phyloP scores from a whole-genome alignment of 1,140 invertebrate species.

The Caerostris extrusa region DNA sequence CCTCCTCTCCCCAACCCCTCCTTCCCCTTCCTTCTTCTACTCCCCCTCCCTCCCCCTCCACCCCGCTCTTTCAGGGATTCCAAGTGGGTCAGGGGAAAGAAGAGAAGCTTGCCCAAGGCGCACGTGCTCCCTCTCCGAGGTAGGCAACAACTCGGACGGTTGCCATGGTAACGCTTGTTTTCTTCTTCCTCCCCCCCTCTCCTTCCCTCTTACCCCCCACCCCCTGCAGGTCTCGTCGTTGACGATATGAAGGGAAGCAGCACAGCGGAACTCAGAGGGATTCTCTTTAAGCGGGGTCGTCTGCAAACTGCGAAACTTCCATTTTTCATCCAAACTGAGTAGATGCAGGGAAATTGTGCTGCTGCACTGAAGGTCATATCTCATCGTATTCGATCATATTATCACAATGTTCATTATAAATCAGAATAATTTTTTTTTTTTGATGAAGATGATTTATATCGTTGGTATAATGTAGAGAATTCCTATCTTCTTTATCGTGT shows the following conservation, averaged over 20 bases:
- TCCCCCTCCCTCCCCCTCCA: neutral
- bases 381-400: too few relatives aligned
- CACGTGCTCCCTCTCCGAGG: constrained; percentile 64
- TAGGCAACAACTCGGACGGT: constrained; percentile 74
- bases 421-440: too few relatives aligned
- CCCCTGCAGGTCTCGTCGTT: constrained; percentile 7
- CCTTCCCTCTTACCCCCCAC: neutral
- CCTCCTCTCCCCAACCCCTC: neutral
- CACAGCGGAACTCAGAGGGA: constrained; percentile 64
- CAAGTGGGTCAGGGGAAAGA: constrained; percentile 73
- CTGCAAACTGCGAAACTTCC: constrained; percentile 19
- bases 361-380: too few relatives aligned
- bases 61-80: neutral
- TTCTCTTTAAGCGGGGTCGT: constrained; percentile 11
- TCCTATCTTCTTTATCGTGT: too few relatives aligned
- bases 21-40: neutral
- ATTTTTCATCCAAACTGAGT: neutral
- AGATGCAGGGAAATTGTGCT: too few relatives aligned
- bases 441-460: too few relatives aligned
- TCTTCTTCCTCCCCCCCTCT: constrained; percentile 10
- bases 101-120: constrained; percentile 54
- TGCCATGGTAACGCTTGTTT: constrained; percentile 71
- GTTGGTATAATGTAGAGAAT: too few relatives aligned
- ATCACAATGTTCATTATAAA: too few relatives aligned
- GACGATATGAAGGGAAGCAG: constrained; percentile 66